Evolutionary conservation across 2,797 vertebrate genomes (phyloP).

Genomic region (Xiphorhynchus erythropygius): DNA sequence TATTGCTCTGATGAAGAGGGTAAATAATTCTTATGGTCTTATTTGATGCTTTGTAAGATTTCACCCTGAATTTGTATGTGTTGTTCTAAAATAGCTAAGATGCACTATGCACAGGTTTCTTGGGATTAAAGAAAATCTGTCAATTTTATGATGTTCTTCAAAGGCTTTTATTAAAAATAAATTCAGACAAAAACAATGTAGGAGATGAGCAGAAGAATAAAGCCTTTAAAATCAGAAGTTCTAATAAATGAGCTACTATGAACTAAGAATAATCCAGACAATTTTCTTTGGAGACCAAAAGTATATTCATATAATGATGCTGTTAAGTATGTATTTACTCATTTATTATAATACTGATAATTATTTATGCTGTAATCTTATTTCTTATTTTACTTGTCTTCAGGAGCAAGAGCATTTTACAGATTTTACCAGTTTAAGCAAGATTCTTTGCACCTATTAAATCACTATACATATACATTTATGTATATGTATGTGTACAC

Average conservation of each 20-base stretch:
- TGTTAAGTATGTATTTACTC: neutral
- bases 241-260: neutral
- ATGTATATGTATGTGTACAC: neutral
- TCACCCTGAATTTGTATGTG: neutral
- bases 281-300: neutral
- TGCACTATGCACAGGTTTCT: fast-evolving
- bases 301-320: neutral
- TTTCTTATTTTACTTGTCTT: neutral
- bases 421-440: neutral
- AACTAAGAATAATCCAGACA: neutral
- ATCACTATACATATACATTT: neutral
- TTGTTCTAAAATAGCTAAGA: neutral
- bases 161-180: neutral
- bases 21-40: neutral
- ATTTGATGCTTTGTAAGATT: neutral
- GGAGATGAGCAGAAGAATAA: neutral
- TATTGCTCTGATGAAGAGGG: neutral
- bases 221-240: neutral
- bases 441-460: neutral
- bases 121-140: neutral
- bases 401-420: neutral
- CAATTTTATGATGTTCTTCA: neutral
- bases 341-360: neutral
- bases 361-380: neutral
- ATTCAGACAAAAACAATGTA: neutral